A percentile compares a stretch with the other conserved stretches of the same genome.
phyloP scores from a whole-genome alignment of 2,797 vertebrate species.

The Fundulus diaphanus region DNA sequence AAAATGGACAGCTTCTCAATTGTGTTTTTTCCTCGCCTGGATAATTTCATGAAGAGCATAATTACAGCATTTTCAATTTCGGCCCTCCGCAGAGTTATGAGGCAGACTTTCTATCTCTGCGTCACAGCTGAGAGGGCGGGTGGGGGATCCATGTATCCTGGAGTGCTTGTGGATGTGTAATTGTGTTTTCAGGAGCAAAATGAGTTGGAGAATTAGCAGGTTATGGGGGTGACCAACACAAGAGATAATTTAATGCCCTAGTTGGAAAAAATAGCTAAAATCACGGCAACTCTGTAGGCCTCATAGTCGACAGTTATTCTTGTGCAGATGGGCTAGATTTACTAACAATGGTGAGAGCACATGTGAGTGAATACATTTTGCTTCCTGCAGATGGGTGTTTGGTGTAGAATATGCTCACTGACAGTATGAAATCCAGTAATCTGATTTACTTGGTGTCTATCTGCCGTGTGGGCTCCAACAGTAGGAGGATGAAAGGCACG shows the following conservation, averaged over 20 bases:
- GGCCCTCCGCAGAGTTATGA: slow-evolving; percentile 60
- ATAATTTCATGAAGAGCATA: slow-evolving; percentile 81
- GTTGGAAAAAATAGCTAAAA: slow-evolving; percentile 44
- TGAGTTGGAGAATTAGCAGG: slow-evolving; percentile 46
- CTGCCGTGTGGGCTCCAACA: slow-evolving; percentile 50
- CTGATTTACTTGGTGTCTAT: slow-evolving; percentile 60
- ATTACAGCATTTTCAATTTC: slow-evolving; percentile 80
- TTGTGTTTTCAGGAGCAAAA: slow-evolving; percentile 48
- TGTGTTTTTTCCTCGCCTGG: slow-evolving; percentile 64
- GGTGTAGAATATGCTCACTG: slow-evolving; percentile 45
- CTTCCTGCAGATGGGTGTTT: slow-evolving; percentile 27
- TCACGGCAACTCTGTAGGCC: slow-evolving; percentile 38
- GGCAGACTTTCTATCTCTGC: slow-evolving; percentile 66
- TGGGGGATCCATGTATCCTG: slow-evolving; percentile 13
- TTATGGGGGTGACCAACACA: slow-evolving; percentile 48
- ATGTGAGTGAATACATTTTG: slow-evolving; percentile 19
- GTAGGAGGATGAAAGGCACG: slow-evolving; percentile 75
- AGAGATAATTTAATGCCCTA: slow-evolving; percentile 48
- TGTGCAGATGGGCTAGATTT: slow-evolving; percentile 38
- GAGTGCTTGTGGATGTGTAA: slow-evolving; percentile 31
- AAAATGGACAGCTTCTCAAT: slow-evolving; percentile 71
- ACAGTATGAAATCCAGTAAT: slow-evolving; percentile 61
- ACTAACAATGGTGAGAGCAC: slow-evolving; percentile 22
- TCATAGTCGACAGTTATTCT: slow-evolving; percentile 3
- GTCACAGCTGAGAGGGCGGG: slow-evolving; percentile 60